Evolutionary conservation across 2,797 vertebrate species (phyloP).

Genomic region (Pampus argenteus): DNA sequence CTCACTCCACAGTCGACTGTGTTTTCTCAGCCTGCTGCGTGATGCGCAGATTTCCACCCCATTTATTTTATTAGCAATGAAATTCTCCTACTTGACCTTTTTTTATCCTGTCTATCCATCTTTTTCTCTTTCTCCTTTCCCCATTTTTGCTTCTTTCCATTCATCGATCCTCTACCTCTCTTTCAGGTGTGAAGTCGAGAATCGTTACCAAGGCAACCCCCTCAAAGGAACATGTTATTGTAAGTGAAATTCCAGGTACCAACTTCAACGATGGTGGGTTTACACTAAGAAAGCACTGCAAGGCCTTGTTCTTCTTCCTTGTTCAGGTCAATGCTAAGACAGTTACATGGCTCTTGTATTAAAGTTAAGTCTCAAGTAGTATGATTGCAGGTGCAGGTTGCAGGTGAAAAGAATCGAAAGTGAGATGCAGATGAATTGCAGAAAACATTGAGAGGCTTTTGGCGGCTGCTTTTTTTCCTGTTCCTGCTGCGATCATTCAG

Average conservation of each 20-base stretch:
- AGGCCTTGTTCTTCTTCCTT: slow-evolving; percentile 15
- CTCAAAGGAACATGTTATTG: slow-evolving; percentile 99
- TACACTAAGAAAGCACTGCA: slow-evolving; percentile 14
- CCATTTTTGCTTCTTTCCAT: slow-evolving; percentile 1
- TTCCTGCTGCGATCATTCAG: background rate
- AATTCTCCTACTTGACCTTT: background rate
- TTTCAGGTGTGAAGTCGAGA: slow-evolving; percentile 97
- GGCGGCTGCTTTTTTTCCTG: background rate
- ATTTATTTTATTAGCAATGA: slow-evolving; percentile 1
- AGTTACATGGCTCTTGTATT: slow-evolving; percentile 43
- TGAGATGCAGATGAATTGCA: slow-evolving; percentile 4
- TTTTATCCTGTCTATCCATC: background rate
- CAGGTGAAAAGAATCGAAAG: slow-evolving; percentile 19
- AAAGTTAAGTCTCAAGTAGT: slow-evolving; percentile 42
- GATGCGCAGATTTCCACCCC: background rate
- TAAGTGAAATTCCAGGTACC: slow-evolving; percentile 89
- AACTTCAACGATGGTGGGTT: no score
- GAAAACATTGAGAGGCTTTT: background rate
- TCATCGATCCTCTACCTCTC: slow-evolving; percentile 14
- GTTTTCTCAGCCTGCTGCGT: background rate
- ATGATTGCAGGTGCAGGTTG: slow-evolving; percentile 33
- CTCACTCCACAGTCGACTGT: no score
- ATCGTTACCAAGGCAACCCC: slow-evolving; percentile 98
- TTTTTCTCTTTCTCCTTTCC: background rate
- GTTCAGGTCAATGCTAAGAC: slow-evolving; percentile 30